A percentile compares a stretch with the other conserved stretches of the same genome.
Conservation (phyloP, 2,113 vertebrate genomes). For the Scartelaos histophorus region DNA sequence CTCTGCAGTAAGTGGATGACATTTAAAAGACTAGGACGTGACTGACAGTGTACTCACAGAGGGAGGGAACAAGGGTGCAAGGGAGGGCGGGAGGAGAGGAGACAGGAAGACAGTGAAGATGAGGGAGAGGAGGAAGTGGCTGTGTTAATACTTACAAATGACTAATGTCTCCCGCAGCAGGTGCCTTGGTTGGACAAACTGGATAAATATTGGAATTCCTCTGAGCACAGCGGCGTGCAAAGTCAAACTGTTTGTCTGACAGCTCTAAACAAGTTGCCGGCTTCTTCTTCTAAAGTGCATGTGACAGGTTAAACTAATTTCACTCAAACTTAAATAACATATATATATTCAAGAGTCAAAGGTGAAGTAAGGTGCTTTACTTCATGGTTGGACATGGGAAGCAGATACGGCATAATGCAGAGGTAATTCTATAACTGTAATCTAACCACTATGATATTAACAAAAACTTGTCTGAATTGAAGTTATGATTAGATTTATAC, state of each 20-base stretch:
- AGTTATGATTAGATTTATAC: too few species aligned
- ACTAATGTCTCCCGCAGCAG: slow-evolving; percentile 80
- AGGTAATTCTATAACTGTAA: too few species aligned
- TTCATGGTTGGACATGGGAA: too few species aligned
- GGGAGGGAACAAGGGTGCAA: slow-evolving; percentile 70
- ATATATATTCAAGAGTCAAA: too few species aligned
- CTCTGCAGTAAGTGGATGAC: slow-evolving; percentile 75
- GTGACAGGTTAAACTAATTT: too few species aligned
- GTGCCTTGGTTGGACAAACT: slow-evolving; percentile 76
- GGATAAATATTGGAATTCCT: slow-evolving; percentile 78
- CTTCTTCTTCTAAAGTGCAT: slow-evolving; percentile 6
- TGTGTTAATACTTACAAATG: slow-evolving; percentile 80
- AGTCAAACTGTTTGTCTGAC: slow-evolving; percentile 72
- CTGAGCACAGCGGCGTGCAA: slow-evolving; percentile 65
- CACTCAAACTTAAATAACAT: too few species aligned
- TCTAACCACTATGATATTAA: too few species aligned
- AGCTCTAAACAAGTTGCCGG: slow-evolving; percentile 52
- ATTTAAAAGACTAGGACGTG: slow-evolving; percentile 78
- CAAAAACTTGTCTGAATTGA: too few species aligned
- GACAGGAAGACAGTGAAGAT: slow-evolving; percentile 58
- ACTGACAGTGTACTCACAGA: slow-evolving; percentile 78
- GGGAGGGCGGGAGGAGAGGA: slow-evolving; percentile 48
- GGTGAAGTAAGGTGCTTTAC: too few species aligned
- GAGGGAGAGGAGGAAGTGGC: slow-evolving; percentile 67
- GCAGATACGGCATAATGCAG: too few species aligned